A percentile compares a stretch with the other conserved stretches of the same genome.
Conservation (phyloP, 2,113 vertebrate genomes). For the Sus scrofa region DNA sequence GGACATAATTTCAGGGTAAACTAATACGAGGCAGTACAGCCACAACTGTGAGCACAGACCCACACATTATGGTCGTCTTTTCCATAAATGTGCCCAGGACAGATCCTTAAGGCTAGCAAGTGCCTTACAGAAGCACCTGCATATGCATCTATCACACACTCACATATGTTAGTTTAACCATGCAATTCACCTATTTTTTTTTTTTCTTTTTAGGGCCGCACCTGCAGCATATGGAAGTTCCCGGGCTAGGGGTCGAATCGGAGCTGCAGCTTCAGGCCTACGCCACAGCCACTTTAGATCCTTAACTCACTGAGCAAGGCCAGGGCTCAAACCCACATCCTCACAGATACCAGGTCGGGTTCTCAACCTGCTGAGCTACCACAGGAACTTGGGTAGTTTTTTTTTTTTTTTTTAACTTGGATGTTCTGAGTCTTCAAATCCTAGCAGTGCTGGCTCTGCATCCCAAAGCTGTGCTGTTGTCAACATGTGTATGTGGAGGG, state of each 20-base stretch:
- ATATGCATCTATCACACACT: not conserved
- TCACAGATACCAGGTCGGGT: too few species aligned
- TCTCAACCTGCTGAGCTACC: too few species aligned
- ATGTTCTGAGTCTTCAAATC: conserved; percentile 59
- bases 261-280: too few species aligned
- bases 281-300: too few species aligned
- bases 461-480: conserved; percentile 65
- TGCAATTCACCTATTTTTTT: conserved; percentile 2
- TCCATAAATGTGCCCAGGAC: not conserved
- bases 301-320: too few species aligned
- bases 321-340: too few species aligned
- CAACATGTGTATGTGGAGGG: not conserved
- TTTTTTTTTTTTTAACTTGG: not conserved
- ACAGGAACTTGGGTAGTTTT: too few species aligned
- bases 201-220: too few species aligned
- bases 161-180: conserved; percentile 60
- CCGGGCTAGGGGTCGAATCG: too few species aligned
- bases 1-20: not conserved
- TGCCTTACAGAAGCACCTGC: not conserved
- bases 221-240: too few species aligned
- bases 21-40: not conserved
- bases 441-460: conserved; percentile 54
- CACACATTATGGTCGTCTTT: not conserved
- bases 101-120: not conserved
- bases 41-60: not conserved